phyloP scores from a whole-genome alignment of 2,797 vertebrate genomes.

The Furcifer pardalis region DNA sequence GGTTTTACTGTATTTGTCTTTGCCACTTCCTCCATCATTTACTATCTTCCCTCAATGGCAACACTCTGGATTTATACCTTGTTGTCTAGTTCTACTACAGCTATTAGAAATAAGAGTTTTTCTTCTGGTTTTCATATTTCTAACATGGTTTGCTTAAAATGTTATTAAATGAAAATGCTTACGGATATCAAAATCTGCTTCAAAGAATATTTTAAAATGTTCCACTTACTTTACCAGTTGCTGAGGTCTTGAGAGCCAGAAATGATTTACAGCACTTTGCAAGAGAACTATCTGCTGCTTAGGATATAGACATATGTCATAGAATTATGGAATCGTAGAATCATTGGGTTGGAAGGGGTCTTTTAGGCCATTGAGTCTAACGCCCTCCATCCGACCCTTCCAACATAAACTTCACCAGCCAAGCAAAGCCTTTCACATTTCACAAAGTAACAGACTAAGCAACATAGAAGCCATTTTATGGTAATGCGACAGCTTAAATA shows the following conservation, averaged over 20 bases:
- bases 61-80: not conserved
- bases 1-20: too few relatives aligned
- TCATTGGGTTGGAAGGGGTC: too few relatives aligned
- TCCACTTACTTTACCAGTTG: not conserved
- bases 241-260: not conserved
- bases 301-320: not conserved
- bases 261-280: not conserved
- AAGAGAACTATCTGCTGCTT: not conserved
- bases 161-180: not conserved
- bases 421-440: not conserved
- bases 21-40: not conserved
- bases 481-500: slow-evolving; percentile 1
- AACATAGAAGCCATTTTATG: not conserved
- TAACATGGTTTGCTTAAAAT: not conserved
- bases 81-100: not conserved
- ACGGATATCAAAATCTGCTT: not conserved
- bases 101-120: not conserved
- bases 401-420: not conserved
- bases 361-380: too few relatives aligned
- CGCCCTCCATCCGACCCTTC: not conserved
- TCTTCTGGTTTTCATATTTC: not conserved
- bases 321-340: too few relatives aligned
- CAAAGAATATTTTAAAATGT: not conserved
- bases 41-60: not conserved
- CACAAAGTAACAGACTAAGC: not conserved